Percentiles rank a stretch among this genome's conserved stretches.
These are phyloP conservation scores for Tipula vernalis DNA, from an alignment of 2,888 invertebrate genomes.

Conservation along the genomic window DNA sequence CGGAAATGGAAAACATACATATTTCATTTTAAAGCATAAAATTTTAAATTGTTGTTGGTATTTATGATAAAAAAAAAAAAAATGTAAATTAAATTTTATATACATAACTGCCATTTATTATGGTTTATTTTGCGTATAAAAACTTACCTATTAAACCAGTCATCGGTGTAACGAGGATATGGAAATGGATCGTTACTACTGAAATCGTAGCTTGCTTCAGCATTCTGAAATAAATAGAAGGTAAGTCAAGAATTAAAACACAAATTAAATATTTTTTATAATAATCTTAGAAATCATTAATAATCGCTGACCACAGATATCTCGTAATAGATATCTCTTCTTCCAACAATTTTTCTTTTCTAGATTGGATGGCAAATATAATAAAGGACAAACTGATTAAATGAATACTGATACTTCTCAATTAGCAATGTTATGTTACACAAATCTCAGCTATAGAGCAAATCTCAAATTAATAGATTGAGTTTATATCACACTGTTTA, in stretches of 20 bases:
- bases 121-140: not conserved
- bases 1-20: not conserved
- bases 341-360: too few relatives aligned
- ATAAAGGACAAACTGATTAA: too few relatives aligned
- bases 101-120: not conserved
- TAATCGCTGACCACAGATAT: too few relatives aligned
- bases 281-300: too few relatives aligned
- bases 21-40: not conserved
- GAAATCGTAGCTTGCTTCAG: conserved; percentile 96
- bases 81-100: not conserved
- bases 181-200: conserved; percentile 99
- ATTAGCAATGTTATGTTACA: too few relatives aligned
- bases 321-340: too few relatives aligned
- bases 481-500: too few relatives aligned
- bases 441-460: too few relatives aligned
- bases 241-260: not conserved
- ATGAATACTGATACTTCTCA: too few relatives aligned
- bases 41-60: not conserved
- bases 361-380: too few relatives aligned
- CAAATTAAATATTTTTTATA: not conserved
- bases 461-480: too few relatives aligned
- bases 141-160: conserved; percentile 97
- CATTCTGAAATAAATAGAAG: conserved; percentile 56
- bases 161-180: conserved; percentile 97
- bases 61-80: not conserved